A percentile compares a stretch with the other conserved stretches of the same genome.
These are phyloP conservation scores for Ailurus styani DNA, from an alignment of 2,113 vertebrate genomes.

Conservation along the genomic window DNA sequence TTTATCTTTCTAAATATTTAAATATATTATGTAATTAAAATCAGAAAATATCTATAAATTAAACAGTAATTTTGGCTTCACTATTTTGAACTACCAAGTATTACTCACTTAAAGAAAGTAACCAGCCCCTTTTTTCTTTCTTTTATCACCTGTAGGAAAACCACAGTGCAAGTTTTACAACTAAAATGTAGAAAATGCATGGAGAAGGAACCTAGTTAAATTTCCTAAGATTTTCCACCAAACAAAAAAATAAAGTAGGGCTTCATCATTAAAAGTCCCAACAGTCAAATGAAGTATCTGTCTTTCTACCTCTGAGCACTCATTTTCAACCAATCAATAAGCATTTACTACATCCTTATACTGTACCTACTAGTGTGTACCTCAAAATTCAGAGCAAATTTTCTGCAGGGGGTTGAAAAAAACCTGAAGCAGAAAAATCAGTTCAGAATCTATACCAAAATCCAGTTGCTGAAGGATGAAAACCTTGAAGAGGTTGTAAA, in stretches of 20 bases:
- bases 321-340: background rate
- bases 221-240: background rate
- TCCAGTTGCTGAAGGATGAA: background rate
- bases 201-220: background rate
- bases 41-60: background rate
- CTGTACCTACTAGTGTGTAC: background rate
- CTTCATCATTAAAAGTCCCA: background rate
- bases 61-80: background rate
- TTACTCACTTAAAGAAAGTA: background rate
- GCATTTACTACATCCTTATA: background rate
- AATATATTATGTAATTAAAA: conserved; percentile 5
- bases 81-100: background rate
- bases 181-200: background rate
- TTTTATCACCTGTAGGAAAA: background rate
- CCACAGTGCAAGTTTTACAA: background rate
- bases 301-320: background rate
- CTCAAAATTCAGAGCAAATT: background rate
- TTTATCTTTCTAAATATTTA: background rate
- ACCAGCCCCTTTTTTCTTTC: background rate
- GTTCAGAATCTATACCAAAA: background rate
- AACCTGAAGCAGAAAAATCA: background rate
- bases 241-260: background rate
- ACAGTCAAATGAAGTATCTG: background rate
- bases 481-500: background rate
- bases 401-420: background rate